These are phyloP conservation scores for Masnerella sp. DNA, from an alignment of 2,888 invertebrate genomes.

Conservation along the genomic window DNA sequence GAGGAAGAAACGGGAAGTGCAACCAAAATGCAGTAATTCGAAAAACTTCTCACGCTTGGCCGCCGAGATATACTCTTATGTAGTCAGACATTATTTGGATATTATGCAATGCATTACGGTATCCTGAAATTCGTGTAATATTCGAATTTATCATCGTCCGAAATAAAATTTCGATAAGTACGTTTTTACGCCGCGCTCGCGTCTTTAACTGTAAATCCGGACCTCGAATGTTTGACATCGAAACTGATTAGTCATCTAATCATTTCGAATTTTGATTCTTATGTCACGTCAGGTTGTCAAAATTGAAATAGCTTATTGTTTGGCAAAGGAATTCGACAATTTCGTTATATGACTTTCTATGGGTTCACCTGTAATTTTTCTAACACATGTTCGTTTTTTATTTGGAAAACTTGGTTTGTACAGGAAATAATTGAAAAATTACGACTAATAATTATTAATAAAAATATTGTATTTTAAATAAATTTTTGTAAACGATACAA, in stretches of 20 bases:
- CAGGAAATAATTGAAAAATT: too few species aligned
- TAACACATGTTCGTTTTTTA: too few species aligned
- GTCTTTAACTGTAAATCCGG: constrained; percentile 35
- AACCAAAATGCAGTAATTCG: constrained; percentile 33
- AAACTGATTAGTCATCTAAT: constrained; percentile 51
- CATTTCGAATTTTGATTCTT: constrained; percentile 36
- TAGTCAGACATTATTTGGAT: constrained; percentile 45
- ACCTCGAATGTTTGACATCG: constrained; percentile 29
- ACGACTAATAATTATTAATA: too few species aligned
- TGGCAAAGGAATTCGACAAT: too few species aligned
- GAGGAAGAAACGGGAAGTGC: constrained; percentile 21
- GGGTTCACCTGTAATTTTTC: too few species aligned
- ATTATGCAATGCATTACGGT: constrained; percentile 48
- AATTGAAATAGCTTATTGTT: too few species aligned
- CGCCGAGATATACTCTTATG: constrained; percentile 21
- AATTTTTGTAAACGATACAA: too few species aligned
- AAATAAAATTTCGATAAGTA: constrained; percentile 39
- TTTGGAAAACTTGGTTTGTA: too few species aligned
- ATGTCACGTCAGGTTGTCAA: too few species aligned
- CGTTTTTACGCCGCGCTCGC: constrained; percentile 22
- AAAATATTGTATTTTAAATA: too few species aligned
- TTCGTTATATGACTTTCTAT: too few species aligned
- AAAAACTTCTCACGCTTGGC: constrained; percentile 39
- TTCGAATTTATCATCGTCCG: constrained; percentile 36
- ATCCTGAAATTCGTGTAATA: constrained; percentile 44